Conservation (phyloP, 2,797 vertebrate species). For the Valencia hispanica region DNA sequence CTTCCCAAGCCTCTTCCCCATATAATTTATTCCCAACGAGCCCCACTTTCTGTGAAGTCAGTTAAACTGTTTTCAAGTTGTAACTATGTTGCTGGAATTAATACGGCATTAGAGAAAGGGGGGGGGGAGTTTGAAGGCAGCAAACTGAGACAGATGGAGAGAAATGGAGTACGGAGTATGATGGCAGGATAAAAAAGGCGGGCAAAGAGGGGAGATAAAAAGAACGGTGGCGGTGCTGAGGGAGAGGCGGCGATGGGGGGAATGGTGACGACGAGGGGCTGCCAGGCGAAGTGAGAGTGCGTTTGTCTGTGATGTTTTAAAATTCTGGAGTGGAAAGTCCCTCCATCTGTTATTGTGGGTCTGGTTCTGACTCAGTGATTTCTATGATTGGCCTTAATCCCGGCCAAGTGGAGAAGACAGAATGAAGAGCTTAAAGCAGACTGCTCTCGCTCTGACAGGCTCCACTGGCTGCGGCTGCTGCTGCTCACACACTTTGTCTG, state of each 20-base stretch:
- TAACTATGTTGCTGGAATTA: conserved; percentile 60
- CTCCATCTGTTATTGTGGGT: conserved; percentile 79
- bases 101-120: conserved; percentile 41
- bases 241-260: conserved; percentile 20
- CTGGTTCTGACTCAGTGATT: conserved; percentile 76
- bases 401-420: conserved; percentile 67
- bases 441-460: conserved; percentile 77
- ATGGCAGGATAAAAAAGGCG: conserved; percentile 69
- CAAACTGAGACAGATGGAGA: conserved; percentile 77
- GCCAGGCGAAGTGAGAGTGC: conserved; percentile 54
- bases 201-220: conserved; percentile 62
- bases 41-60: conserved; percentile 47
- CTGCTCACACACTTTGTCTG: conserved; percentile 45
- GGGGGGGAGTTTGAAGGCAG: conserved; percentile 63
- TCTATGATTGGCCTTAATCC: conserved; percentile 83
- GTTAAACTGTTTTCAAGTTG: conserved; percentile 65
- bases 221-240: conserved; percentile 28
- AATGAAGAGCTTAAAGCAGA: conserved; percentile 83
- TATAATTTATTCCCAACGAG: conserved; percentile 18
- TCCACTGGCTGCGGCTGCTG: conserved; percentile 65
- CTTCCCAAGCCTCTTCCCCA: conserved; percentile 31
- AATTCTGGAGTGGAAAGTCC: conserved; percentile 74
- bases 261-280: conserved; percentile 17
- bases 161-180: conserved; percentile 67
- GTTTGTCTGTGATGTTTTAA: conserved; percentile 77